phyloP scores from a whole-genome alignment of 2,888 invertebrate species.

The Chrysolina haemoptera region DNA sequence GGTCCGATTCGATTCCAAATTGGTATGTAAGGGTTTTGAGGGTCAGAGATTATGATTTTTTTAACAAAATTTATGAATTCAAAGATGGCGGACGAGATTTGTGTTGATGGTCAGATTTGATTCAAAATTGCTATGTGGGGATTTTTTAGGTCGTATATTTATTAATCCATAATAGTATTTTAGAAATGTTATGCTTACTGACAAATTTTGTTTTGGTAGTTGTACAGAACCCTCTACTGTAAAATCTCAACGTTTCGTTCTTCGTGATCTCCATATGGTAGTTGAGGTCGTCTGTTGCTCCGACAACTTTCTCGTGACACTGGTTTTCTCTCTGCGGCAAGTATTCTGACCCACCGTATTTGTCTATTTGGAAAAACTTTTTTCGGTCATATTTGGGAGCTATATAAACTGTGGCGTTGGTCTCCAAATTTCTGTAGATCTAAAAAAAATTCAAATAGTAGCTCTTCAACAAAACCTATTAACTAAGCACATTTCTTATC shows the following conservation, averaged over 20 bases:
- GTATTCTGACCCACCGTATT: conserved; percentile 72
- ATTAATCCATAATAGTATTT: no score
- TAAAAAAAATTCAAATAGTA: conserved; percentile 61
- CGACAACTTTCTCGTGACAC: conserved; percentile 74
- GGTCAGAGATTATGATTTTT: no score
- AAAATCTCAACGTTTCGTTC: conserved; percentile 74
- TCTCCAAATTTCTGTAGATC: conserved; percentile 76
- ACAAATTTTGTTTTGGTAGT: conserved; percentile 74
- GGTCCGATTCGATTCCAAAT: no score
- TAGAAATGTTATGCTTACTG: conserved; percentile 64
- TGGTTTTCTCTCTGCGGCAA: conserved; percentile 74
- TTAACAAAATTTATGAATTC: no score
- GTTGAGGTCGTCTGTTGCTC: conserved; percentile 78
- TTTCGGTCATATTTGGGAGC: conserved; percentile 74
- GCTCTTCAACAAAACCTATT: no score
- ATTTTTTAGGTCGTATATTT: no score
- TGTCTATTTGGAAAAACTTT: conserved; percentile 76
- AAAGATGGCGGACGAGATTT: no score
- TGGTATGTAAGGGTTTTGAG: no score
- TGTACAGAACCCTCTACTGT: conserved; percentile 80
- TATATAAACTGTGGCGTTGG: conserved; percentile 76
- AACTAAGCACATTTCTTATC: no score
- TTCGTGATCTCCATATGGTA: conserved; percentile 74
- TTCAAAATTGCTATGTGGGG: no score
- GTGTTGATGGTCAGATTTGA: no score